A percentile compares a stretch with the other conserved stretches of the same genome.
These are phyloP conservation scores for Luffia ferchaultella DNA, from an alignment of 2,888 invertebrate genomes.

Conservation along the genomic window DNA sequence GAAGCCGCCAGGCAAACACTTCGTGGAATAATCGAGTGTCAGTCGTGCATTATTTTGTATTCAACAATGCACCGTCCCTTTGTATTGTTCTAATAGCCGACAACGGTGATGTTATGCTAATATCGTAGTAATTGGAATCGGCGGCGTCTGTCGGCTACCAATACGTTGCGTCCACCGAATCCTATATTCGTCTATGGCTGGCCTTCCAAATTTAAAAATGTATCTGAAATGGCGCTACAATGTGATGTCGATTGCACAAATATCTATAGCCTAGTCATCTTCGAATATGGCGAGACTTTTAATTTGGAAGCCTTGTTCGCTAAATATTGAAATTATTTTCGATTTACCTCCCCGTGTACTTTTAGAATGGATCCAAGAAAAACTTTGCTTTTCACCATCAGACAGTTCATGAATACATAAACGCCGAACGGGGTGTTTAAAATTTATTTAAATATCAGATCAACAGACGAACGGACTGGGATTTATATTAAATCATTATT, in stretches of 20 bases:
- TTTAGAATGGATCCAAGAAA: too few relatives aligned
- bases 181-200: neutral
- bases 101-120: constrained; percentile 20
- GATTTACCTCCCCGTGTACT: too few relatives aligned
- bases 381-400: too few relatives aligned
- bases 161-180: neutral
- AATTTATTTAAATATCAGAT: too few relatives aligned
- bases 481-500: too few relatives aligned
- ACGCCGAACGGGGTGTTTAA: too few relatives aligned
- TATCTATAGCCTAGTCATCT: too few relatives aligned
- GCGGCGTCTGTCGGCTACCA: constrained; percentile 18
- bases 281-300: too few relatives aligned
- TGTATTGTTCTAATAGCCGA: constrained; percentile 3
- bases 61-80: constrained; percentile 1
- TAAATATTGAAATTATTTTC: too few relatives aligned
- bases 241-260: neutral
- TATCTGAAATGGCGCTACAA: neutral
- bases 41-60: constrained; percentile 3
- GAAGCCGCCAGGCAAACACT: constrained; percentile 29
- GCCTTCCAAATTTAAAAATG: neutral
- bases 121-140: constrained; percentile 26
- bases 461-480: too few relatives aligned
- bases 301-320: too few relatives aligned
- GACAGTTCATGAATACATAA: too few relatives aligned
- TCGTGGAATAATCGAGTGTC: constrained; percentile 30